phyloP scores from a whole-genome alignment of 2,888 invertebrate species.

The Andrena bicolor region DNA sequence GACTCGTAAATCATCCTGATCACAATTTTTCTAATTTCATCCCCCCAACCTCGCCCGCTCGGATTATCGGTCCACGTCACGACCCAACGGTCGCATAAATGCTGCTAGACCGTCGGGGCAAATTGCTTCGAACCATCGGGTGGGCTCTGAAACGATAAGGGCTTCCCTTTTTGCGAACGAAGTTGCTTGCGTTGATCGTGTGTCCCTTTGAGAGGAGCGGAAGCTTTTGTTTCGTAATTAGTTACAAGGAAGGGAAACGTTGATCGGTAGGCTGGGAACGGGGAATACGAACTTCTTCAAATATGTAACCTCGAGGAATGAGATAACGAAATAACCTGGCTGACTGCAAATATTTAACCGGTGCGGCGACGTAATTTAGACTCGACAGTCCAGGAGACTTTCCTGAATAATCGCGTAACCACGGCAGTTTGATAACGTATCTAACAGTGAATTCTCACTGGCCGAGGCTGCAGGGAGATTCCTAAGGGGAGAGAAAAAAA shows the following conservation, averaged over 20 bases:
- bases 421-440: constrained; percentile 14
- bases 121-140: constrained; percentile 42
- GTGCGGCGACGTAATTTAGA: neutral
- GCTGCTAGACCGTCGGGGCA: constrained; percentile 27
- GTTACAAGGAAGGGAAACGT: neutral
- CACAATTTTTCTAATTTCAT: constrained; percentile 69
- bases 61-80: constrained; percentile 62
- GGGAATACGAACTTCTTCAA: too few species aligned
- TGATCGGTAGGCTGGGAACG: neutral
- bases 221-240: constrained; percentile 3
- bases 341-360: too few species aligned
- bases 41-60: neutral
- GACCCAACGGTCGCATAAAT: constrained; percentile 41
- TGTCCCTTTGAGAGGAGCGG: neutral
- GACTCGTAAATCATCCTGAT: constrained; percentile 69
- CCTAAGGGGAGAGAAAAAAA: constrained; percentile 7
- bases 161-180: neutral
- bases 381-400: neutral
- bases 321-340: too few species aligned
- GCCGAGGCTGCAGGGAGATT: neutral
- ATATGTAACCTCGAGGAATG: neutral
- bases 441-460: constrained; percentile 12
- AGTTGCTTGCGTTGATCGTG: neutral
- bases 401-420: neutral
- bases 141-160: neutral